Conservation (phyloP, 2,797 vertebrate species). For the Siniperca undulata region DNA sequence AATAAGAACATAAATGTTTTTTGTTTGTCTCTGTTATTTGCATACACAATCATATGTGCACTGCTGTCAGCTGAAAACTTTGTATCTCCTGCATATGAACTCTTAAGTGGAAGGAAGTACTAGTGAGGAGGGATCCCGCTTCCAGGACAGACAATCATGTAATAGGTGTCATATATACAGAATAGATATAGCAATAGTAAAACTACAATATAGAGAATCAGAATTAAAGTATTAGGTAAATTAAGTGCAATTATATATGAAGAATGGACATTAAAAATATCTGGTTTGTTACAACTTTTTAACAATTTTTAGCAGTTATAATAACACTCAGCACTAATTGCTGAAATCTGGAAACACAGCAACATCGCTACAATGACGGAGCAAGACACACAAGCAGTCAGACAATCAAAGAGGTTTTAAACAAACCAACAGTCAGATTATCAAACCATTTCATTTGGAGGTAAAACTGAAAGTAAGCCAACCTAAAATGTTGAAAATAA, state of each 20-base stretch:
- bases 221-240: not conserved
- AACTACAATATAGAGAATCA: not conserved
- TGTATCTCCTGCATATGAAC: not conserved
- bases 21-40: constrained; percentile 48
- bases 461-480: not conserved
- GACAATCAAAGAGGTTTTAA: not conserved
- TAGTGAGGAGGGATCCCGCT: not conserved
- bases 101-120: not conserved
- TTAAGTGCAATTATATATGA: not conserved
- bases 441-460: not conserved
- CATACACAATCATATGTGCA: not conserved
- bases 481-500: not conserved
- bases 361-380: not conserved
- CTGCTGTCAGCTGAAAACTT: not conserved
- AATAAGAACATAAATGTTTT: constrained; percentile 50
- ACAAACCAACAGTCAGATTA: not conserved
- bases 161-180: not conserved
- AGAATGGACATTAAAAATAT: not conserved
- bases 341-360: not conserved
- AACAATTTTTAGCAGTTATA: not conserved
- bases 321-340: not conserved
- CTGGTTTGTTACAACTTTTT: not conserved
- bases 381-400: not conserved
- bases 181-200: not conserved
- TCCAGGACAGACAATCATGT: not conserved